Evolutionary conservation across 2,797 vertebrate genomes (phyloP).

Genomic region (Hemibagrus guttatus): DNA sequence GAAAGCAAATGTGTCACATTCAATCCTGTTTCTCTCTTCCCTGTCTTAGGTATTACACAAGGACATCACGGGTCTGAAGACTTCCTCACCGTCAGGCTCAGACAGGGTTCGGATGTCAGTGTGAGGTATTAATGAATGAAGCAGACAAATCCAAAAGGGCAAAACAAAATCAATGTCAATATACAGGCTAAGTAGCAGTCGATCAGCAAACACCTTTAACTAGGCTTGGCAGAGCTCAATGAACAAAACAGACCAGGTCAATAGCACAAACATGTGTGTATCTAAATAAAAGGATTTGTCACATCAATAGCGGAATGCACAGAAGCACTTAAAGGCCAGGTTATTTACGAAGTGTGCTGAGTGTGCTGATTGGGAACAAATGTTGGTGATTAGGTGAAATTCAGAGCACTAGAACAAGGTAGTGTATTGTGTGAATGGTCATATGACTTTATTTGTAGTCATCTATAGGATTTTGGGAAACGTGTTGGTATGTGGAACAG

Average conservation of each 20-base stretch:
- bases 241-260: neutral
- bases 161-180: neutral
- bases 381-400: neutral
- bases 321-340: neutral
- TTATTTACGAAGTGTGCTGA: neutral
- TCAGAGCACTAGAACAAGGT: too few species aligned
- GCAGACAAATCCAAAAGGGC: neutral
- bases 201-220: conserved; percentile 2
- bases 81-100: neutral
- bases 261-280: neutral
- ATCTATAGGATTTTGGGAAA: neutral
- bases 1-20: neutral
- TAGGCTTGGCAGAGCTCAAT: conserved; percentile 8
- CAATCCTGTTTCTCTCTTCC: neutral
- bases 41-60: neutral
- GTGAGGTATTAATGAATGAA: neutral
- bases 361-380: neutral
- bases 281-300: neutral
- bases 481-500: neutral
- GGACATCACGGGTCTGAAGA: neutral
- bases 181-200: neutral
- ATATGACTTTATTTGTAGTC: neutral
- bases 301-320: neutral
- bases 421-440: neutral
- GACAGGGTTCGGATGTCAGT: conserved; percentile 2